These are phyloP conservation scores for Zelleria hepariella DNA, from an alignment of 2,888 invertebrate species.

Conservation along the genomic window DNA sequence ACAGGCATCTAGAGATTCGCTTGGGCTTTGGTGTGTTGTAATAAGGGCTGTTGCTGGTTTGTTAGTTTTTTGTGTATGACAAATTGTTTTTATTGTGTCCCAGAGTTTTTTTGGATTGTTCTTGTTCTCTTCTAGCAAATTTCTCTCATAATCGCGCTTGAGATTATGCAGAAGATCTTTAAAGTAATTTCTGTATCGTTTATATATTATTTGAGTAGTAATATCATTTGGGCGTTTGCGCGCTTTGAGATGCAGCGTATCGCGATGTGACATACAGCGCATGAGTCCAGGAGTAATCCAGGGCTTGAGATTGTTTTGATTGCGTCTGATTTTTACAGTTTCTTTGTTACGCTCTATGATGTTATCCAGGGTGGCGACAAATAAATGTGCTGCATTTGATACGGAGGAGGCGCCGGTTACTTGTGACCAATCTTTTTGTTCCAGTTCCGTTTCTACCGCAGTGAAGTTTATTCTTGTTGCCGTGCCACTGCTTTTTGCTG, in stretches of 20 bases:
- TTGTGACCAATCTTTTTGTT: no score
- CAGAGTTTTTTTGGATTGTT: background rate
- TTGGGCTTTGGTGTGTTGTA: background rate
- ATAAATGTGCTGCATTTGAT: no score
- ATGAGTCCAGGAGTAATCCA: no score
- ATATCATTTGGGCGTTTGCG: background rate
- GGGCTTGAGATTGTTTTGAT: no score
- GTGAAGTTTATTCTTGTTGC: no score
- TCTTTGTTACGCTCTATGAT: no score
- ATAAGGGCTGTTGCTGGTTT: background rate
- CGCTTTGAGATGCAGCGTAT: background rate
- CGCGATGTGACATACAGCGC: background rate
- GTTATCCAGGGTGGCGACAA: no score
- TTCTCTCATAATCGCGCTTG: background rate
- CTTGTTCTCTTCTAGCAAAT: background rate
- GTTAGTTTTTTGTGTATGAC: background rate
- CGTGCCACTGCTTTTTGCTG: no score
- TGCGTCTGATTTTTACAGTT: no score
- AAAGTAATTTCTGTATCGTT: background rate
- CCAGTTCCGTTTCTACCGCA: no score
- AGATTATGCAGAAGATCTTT: background rate
- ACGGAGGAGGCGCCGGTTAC: no score
- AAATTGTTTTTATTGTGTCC: background rate
- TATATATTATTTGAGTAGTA: background rate
- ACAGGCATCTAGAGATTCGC: background rate